A percentile compares a stretch with the other conserved stretches of the same genome.
Evolutionary conservation across 1,140 invertebrate genomes (phyloP).

Genomic region (Trachymyrmex cornetzi): DNA sequence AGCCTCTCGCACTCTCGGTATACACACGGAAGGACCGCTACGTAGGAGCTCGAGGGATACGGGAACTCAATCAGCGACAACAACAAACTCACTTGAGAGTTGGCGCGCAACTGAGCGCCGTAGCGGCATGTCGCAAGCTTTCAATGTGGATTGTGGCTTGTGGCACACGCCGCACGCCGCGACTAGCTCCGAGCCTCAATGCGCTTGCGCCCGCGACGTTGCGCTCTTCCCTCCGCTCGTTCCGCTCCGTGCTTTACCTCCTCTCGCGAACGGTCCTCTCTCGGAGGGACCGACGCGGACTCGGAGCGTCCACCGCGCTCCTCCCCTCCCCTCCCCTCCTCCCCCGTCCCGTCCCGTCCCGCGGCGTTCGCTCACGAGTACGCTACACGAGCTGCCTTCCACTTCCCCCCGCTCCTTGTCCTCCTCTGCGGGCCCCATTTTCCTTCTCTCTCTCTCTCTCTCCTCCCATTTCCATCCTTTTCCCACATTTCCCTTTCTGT

Average conservation of each 20-base stretch:
- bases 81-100: constrained; percentile 79
- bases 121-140: constrained; percentile 85
- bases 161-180: constrained; percentile 78
- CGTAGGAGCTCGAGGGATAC: constrained; percentile 7
- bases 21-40: constrained; percentile 58
- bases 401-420: constrained; percentile 15
- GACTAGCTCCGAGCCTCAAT: constrained; percentile 63
- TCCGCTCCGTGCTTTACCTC: constrained; percentile 35
- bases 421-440: constrained; percentile 10
- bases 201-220: constrained; percentile 70
- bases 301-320: constrained; percentile 46
- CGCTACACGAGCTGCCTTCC: constrained; percentile 1
- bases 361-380: constrained; percentile 22
- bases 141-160: constrained; percentile 75
- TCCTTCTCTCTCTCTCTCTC: background rate
- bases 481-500: constrained; percentile 15
- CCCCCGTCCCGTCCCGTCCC: background rate
- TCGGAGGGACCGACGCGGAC: constrained; percentile 31
- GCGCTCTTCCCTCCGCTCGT: constrained; percentile 60
- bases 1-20: constrained; percentile 38
- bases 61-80: constrained; percentile 18
- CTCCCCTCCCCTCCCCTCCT: constrained; percentile 11
- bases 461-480: constrained; percentile 30
- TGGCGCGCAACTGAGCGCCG: constrained; percentile 85
- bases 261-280: constrained; percentile 54